phyloP scores from a whole-genome alignment of 1,140 invertebrate species.

The Sminthurides bifidus region DNA sequence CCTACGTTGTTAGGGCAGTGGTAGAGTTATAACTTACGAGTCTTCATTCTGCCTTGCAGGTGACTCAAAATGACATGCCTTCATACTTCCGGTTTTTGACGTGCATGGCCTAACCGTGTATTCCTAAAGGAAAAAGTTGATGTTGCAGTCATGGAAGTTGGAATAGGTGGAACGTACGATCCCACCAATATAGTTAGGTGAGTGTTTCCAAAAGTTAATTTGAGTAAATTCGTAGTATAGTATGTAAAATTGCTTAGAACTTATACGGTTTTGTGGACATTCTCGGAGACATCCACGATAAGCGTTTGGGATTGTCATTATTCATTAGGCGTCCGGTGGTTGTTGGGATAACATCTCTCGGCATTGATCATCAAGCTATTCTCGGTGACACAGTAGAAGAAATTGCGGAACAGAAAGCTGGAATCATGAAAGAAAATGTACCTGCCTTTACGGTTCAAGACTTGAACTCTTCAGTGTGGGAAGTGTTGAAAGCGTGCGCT shows the following conservation, averaged over 20 bases:
- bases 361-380: conserved; percentile 76
- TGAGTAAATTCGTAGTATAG: not conserved
- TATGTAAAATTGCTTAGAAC: not conserved
- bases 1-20: not conserved
- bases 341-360: conserved; percentile 80
- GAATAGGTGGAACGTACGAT: conserved; percentile 90
- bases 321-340: conserved; percentile 53
- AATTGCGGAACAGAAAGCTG: conserved; percentile 91
- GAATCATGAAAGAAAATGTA: conserved; percentile 66
- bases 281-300: not conserved
- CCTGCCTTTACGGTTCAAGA: conserved; percentile 33
- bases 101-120: conserved; percentile 75
- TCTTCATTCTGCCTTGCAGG: too few relatives aligned
- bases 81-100: conserved; percentile 91
- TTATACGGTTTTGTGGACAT: not conserved
- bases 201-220: conserved; percentile 10
- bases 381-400: conserved; percentile 70
- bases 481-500: conserved; percentile 54
- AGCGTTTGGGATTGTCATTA: not conserved
- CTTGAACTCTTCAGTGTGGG: conserved; percentile 55
- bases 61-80: conserved; percentile 65
- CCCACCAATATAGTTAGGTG: conserved; percentile 83
- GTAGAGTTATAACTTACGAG: not conserved
- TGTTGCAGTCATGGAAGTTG: conserved; percentile 90
- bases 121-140: conserved; percentile 80